Conservation (phyloP, 2,888 invertebrate species). For the Drosophila kanekoi region DNA sequence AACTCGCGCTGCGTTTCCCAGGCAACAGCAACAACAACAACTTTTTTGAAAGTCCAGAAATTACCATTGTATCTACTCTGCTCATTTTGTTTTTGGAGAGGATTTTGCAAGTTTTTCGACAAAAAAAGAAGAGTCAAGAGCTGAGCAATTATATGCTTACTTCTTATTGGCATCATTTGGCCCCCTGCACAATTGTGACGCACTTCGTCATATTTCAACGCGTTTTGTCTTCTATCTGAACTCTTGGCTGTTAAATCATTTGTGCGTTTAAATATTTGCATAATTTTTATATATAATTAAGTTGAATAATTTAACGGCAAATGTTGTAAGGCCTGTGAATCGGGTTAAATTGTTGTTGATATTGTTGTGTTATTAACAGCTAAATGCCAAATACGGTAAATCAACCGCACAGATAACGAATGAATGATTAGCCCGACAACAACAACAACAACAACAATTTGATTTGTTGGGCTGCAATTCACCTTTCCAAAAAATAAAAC, state of each 20-base stretch:
- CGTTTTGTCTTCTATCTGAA: slow-evolving; percentile 4
- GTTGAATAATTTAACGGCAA: slow-evolving; percentile 40
- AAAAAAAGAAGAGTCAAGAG: slow-evolving; percentile 16
- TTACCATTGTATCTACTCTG: slow-evolving; percentile 36
- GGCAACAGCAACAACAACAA: slow-evolving; percentile 9
- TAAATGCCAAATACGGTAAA: slow-evolving; percentile 41
- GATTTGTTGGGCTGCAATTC: slow-evolving; percentile 19
- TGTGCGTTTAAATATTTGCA: slow-evolving; percentile 47
- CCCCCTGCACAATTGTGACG: slow-evolving; percentile 33
- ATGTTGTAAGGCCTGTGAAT: slow-evolving; percentile 59
- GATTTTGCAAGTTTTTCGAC: slow-evolving; percentile 31
- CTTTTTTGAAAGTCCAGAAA: slow-evolving; percentile 51
- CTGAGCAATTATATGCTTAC: slow-evolving; percentile 47
- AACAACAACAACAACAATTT: slow-evolving; percentile 14
- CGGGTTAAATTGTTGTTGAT: slow-evolving; percentile 28
- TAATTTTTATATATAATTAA: slow-evolving; percentile 51
- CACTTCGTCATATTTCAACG: slow-evolving; percentile 13
- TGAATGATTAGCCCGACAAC: slow-evolving; percentile 35
- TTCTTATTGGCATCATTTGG: slow-evolving; percentile 55
- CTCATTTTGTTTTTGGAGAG: slow-evolving; percentile 42
- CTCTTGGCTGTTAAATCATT: slow-evolving; percentile 31
- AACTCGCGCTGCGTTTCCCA: slow-evolving; percentile 51
- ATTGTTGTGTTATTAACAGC: slow-evolving; percentile 28
- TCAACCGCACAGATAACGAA: slow-evolving; percentile 41
- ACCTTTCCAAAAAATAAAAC: slow-evolving; percentile 32